A percentile compares a stretch with the other conserved stretches of the same genome.
phyloP scores from a whole-genome alignment of 2,888 invertebrate species.

The Luperina nickerlii region DNA sequence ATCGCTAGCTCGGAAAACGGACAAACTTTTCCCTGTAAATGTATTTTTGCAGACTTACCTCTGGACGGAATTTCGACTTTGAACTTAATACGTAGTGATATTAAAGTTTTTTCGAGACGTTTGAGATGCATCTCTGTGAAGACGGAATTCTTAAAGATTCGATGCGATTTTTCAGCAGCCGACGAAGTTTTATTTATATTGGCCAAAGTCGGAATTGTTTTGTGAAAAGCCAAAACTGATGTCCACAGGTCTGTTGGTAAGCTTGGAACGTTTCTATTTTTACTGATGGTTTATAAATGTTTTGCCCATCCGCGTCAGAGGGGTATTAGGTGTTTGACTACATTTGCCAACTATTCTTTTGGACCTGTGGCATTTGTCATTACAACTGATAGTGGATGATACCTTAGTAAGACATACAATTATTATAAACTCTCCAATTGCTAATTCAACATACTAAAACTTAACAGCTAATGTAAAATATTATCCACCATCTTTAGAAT shows the following conservation, averaged over 20 bases:
- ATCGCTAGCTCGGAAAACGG: constrained; percentile 65
- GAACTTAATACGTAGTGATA: constrained; percentile 55
- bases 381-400: background rate
- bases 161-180: constrained; percentile 12
- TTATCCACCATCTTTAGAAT: background rate
- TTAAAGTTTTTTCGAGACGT: constrained; percentile 53
- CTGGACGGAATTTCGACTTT: constrained; percentile 50
- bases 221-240: background rate
- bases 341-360: background rate
- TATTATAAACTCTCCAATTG: background rate
- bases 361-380: background rate
- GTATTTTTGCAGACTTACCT: constrained; percentile 57
- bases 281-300: background rate
- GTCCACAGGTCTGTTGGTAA: constrained; percentile 1
- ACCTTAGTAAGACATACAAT: background rate
- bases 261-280: background rate
- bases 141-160: constrained; percentile 22
- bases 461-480: background rate
- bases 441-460: background rate
- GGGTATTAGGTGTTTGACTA: background rate
- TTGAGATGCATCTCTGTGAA: constrained; percentile 31
- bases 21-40: constrained; percentile 63
- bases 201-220: constrained; percentile 17
- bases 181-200: constrained; percentile 30
- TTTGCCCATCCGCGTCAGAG: background rate